Conservation (phyloP, 2,888 invertebrate species). For the Gymnoscelis rufifasciata region DNA sequence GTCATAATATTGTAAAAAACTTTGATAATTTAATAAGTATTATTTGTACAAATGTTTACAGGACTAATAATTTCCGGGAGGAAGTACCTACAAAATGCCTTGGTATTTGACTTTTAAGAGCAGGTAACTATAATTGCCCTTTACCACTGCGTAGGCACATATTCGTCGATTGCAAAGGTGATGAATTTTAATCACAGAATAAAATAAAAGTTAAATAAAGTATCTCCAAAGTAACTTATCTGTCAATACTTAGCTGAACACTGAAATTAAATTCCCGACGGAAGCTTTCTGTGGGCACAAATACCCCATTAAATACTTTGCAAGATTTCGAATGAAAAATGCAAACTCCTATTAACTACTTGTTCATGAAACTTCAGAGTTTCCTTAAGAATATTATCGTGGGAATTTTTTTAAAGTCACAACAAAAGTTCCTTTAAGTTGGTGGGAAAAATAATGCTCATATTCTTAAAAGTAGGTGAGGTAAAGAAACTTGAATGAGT, state of each 20-base stretch:
- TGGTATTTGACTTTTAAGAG: no score
- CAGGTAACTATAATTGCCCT: no score
- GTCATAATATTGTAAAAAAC: no score
- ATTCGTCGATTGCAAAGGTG: no score
- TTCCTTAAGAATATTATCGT: constrained; percentile 37
- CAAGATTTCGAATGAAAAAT: constrained; percentile 36
- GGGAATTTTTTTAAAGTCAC: constrained; percentile 32
- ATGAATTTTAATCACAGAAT: no score
- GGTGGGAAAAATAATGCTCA: constrained; percentile 14
- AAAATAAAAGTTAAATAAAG: no score
- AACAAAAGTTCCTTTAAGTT: constrained; percentile 27
- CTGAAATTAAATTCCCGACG: neutral
- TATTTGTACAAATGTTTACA: no score
- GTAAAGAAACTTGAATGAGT: neutral
- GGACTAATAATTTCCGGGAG: no score
- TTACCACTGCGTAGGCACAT: no score
- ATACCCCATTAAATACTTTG: constrained; percentile 23
- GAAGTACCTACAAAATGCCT: no score
- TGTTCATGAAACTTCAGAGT: constrained; percentile 32
- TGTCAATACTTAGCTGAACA: neutral
- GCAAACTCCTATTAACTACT: constrained; percentile 33
- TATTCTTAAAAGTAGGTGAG: neutral
- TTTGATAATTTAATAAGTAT: no score
- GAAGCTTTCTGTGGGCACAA: neutral
- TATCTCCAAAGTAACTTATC: neutral